Evolutionary conservation across 2,113 vertebrate species (phyloP).

Genomic region (Phylloscopus whistleri): DNA sequence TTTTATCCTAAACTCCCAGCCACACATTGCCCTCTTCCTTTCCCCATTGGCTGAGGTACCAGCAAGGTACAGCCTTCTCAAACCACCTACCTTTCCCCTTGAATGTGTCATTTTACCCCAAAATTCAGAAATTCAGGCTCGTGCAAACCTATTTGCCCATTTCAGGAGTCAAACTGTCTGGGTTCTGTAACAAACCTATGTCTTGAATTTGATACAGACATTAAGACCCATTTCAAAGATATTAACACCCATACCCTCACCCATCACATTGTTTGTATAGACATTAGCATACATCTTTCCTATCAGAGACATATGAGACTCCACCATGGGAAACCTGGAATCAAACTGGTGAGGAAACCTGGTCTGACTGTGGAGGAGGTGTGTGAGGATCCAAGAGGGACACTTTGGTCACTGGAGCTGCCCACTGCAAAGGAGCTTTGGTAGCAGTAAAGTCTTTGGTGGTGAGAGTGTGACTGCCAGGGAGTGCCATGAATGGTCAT

Average conservation of each 20-base stretch:
- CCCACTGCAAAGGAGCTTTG: fast-evolving
- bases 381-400: background rate
- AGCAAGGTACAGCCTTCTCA: background rate
- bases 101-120: background rate
- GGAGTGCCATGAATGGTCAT: fast-evolving
- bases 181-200: background rate
- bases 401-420: fast-evolving
- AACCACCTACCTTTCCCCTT: fast-evolving
- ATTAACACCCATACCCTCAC: background rate
- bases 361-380: background rate
- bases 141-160: fast-evolving
- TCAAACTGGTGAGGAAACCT: fast-evolving
- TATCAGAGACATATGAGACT: background rate
- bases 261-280: background rate
- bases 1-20: background rate
- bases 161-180: background rate
- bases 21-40: fast-evolving
- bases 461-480: background rate
- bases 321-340: background rate
- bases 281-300: background rate
- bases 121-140: background rate
- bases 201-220: background rate
- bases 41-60: background rate
- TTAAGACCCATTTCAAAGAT: background rate
- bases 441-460: background rate